Evolutionary conservation across 2,797 vertebrate genomes (phyloP), one percentile per base, ranked within the genome.

Genomic region (Lutjanus argentimaculatus): DNA sequence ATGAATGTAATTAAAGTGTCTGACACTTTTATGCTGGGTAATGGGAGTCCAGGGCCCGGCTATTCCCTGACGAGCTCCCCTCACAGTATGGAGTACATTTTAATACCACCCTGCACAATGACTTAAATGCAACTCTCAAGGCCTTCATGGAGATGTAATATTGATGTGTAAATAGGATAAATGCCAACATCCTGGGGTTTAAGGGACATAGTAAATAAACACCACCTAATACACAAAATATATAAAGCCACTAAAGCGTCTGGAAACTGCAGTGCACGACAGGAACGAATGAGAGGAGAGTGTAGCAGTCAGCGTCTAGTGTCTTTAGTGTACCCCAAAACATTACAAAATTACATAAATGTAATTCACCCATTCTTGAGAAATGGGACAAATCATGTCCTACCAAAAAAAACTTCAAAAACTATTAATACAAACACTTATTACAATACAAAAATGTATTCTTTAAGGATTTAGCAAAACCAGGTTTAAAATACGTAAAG

Each of bases 81-180:
- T 91, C 94, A 92, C 96, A 96, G 95, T 95, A 94, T 92, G 87
- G 84, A 96, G 95, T 95, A 95, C 94, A 96, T 97, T 97, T 98
- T 97, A 97, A 99, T 98, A 97, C 95, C 96, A 94, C 92, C 92
- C 95, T 95, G 96, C 96, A 97, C 96, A 96, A 97, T 96, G 96
- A 96, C 97, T 97, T 97, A 97, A 99, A 99, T 97, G 96, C 96
- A 97, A 98, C 96, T 96, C 95, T 95, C 95, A 92, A 94, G 94
- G 94, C 96, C 97, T 95, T 97, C 94, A 93, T 96, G 95, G 96
- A 96, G 96, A 97, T 96, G 97, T 97, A 97, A 98, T 98, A 97
- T 97, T 96, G 95, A 96, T 97, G 96, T 97, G 97, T 97, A 99
- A 99, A 98, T 96, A 98, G 97, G 96, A 97, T 97, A 97, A 97